Conservation (phyloP, 1,140 invertebrate genomes). For the Aethina tumida region DNA sequence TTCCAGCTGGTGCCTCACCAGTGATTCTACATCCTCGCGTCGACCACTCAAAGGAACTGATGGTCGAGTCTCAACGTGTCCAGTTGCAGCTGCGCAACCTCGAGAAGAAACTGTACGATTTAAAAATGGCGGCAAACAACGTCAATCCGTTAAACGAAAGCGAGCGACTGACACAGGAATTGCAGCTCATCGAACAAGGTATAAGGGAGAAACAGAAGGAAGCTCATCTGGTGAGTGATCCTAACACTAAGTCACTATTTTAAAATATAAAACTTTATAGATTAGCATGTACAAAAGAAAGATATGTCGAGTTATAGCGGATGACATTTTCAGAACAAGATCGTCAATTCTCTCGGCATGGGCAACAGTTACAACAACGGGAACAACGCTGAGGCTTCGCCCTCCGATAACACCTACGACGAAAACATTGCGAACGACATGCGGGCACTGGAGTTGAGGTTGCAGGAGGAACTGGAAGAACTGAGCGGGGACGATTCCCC, state of each 20-base stretch:
- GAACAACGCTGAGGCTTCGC: constrained; percentile 12
- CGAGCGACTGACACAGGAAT: constrained; percentile 50
- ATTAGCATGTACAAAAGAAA: not conserved
- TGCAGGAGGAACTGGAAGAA: constrained; percentile 56
- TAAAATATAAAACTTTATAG: not conserved
- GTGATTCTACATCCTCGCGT: constrained; percentile 30
- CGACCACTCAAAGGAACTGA: constrained; percentile 35
- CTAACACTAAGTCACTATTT: not conserved
- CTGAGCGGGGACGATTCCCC: constrained; percentile 52
- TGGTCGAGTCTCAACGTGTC: constrained; percentile 51
- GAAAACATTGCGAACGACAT: constrained; percentile 58
- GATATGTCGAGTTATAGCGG: constrained; percentile 5
- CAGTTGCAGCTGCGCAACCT: constrained; percentile 53
- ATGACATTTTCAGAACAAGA: constrained; percentile 26
- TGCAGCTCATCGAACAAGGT: constrained; percentile 55
- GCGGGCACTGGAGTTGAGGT: constrained; percentile 52
- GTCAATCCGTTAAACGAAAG: constrained; percentile 40
- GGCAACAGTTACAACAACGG: constrained; percentile 19
- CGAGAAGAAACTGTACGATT: constrained; percentile 54
- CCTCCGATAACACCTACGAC: constrained; percentile 54
- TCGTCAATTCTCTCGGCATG: constrained; percentile 27
- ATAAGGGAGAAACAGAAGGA: constrained; percentile 57
- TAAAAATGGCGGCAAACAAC: constrained; percentile 44
- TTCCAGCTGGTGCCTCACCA: constrained; percentile 34
- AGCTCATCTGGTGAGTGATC: constrained; percentile 40